These are phyloP conservation scores for Drosophila sproati DNA, from an alignment of 1,140 invertebrate genomes.

Conservation along the genomic window DNA sequence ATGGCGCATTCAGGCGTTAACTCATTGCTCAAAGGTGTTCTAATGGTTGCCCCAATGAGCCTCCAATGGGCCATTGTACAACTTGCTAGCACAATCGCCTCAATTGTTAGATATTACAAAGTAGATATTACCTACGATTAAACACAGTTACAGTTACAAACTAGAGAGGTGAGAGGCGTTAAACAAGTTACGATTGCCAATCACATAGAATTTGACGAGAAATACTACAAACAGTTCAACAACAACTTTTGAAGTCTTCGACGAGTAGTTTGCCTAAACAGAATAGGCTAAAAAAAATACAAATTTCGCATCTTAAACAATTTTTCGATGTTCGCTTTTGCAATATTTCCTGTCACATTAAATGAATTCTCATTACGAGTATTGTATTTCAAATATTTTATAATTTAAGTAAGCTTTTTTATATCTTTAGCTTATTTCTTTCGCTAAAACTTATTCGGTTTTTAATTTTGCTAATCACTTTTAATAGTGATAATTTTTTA, in stretches of 20 bases:
- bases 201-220: slow-evolving; percentile 6
- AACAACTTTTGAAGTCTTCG: slow-evolving; percentile 9
- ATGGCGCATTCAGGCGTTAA: slow-evolving; percentile 62
- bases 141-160: slow-evolving; percentile 9
- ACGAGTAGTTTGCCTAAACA: not conserved
- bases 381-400: too few species aligned
- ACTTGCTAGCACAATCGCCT: slow-evolving; percentile 11
- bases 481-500: too few species aligned
- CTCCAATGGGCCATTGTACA: slow-evolving; percentile 24
- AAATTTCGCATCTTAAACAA: too few species aligned
- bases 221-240: not conserved
- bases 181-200: slow-evolving; percentile 27
- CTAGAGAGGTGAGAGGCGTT: slow-evolving; percentile 31
- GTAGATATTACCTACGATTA: slow-evolving; percentile 24
- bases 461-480: too few species aligned
- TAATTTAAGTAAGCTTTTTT: too few species aligned
- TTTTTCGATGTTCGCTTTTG: too few species aligned
- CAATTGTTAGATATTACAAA: slow-evolving; percentile 36
- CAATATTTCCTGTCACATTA: too few species aligned
- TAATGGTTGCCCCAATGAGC: slow-evolving; percentile 74
- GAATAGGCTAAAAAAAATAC: not conserved
- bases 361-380: too few species aligned
- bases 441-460: too few species aligned
- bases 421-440: too few species aligned
- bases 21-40: slow-evolving; percentile 74